Percentiles rank a stretch among this genome's conserved stretches.
Conservation (phyloP, 1,140 invertebrate species). For the Drosophila lacteicornis region DNA sequence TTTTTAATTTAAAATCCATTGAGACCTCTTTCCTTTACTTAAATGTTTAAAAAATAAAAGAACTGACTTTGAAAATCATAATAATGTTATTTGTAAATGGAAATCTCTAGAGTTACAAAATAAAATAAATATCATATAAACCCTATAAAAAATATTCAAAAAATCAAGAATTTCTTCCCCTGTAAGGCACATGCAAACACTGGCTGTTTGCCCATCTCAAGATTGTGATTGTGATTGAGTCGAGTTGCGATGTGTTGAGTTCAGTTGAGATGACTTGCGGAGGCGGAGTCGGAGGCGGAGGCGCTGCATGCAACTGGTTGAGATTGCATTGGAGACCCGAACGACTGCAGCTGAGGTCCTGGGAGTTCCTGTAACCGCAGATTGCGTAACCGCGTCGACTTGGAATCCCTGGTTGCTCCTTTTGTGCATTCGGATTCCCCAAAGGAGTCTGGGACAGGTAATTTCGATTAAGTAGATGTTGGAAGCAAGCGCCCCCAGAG, state of each 20-base stretch:
- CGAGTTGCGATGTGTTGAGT: slow-evolving; percentile 15
- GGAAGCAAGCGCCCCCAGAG: neutral
- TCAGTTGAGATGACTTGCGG: slow-evolving; percentile 5
- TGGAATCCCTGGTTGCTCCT: slow-evolving; percentile 2
- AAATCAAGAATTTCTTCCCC: neutral
- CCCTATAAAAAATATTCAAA: too few relatives aligned
- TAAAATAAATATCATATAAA: too few relatives aligned
- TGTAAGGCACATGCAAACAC: slow-evolving; percentile 6
- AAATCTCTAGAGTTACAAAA: too few relatives aligned
- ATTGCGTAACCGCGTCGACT: slow-evolving; percentile 7
- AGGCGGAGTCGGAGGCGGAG: neutral
- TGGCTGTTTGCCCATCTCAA: slow-evolving; percentile 53
- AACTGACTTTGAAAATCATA: too few relatives aligned
- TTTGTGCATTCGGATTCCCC: slow-evolving; percentile 4
- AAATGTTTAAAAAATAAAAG: too few relatives aligned
- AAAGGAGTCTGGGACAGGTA: slow-evolving; percentile 2
- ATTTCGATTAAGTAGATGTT: slow-evolving; percentile 4
- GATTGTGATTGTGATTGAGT: slow-evolving; percentile 51
- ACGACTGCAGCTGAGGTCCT: neutral
- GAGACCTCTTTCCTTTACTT: too few relatives aligned
- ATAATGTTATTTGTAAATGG: too few relatives aligned
- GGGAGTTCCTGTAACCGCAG: slow-evolving; percentile 6
- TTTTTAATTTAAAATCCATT: too few relatives aligned
- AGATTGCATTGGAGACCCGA: slow-evolving; percentile 23
- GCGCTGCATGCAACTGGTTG: slow-evolving; percentile 47